These are phyloP conservation scores for Paracyclopina nana DNA, from an alignment of 1,140 invertebrate genomes.

Conservation along the genomic window DNA sequence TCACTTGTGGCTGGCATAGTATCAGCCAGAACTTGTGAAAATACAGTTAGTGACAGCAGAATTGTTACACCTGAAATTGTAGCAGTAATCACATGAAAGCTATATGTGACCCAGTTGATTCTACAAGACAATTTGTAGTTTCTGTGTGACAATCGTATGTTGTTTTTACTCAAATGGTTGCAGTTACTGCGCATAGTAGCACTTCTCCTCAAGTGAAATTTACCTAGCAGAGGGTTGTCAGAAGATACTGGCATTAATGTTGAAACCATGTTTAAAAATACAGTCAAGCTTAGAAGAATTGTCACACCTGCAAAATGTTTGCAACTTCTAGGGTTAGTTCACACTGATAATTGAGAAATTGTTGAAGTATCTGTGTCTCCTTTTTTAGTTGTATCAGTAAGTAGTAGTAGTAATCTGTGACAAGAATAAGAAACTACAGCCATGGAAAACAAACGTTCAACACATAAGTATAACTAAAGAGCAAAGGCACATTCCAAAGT, in stretches of 20 bases:
- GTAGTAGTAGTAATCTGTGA: too few relatives aligned
- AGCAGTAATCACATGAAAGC: too few relatives aligned
- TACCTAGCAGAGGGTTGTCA: constrained; percentile 63
- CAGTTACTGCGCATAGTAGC: background rate
- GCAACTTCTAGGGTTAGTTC: too few relatives aligned
- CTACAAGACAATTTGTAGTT: constrained; percentile 4
- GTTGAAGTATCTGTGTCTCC: too few relatives aligned
- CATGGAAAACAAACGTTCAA: too few relatives aligned
- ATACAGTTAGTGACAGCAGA: constrained; percentile 67
- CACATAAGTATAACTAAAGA: too few relatives aligned
- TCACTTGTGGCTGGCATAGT: constrained; percentile 65
- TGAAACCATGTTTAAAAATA: constrained; percentile 66
- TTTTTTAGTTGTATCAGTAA: too few relatives aligned
- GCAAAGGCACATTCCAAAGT: too few relatives aligned
- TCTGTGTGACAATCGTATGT: constrained; percentile 1
- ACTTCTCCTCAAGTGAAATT: constrained; percentile 20
- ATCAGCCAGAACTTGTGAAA: constrained; percentile 62
- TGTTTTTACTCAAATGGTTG: constrained; percentile 7
- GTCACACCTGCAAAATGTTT: constrained; percentile 45
- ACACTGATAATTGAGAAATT: too few relatives aligned
- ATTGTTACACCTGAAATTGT: constrained; percentile 53
- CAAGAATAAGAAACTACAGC: too few relatives aligned
- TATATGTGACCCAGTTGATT: too few relatives aligned
- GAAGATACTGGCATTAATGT: constrained; percentile 62
- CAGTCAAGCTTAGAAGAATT: constrained; percentile 66